Evolutionary conservation across 2,113 vertebrate species (phyloP), one percentile per base, ranked within the genome.

Genomic region (Dasypus novemcinctus): DNA sequence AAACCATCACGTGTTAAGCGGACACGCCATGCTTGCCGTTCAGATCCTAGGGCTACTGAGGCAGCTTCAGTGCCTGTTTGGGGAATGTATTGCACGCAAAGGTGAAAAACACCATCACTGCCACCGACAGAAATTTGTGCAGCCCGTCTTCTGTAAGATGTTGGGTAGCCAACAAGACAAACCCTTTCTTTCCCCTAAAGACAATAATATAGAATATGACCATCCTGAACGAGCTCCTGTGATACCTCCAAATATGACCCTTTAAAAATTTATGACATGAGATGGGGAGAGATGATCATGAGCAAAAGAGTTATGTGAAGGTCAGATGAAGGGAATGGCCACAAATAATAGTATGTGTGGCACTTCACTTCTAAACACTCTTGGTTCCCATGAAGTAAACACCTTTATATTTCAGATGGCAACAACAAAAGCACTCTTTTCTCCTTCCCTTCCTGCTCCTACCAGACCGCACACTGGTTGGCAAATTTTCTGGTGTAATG

Each of bases 321-420:
- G 87, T 96, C 96, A 94, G 84, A 59, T 23, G 71, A 52, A 96
- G 46, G 59, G 57, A 88, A 94, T 91, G 71, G 74, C 81, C 86
- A 93, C 87, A 85, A 78, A 91, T 74, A 95, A 92, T 63, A 66
- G 75, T 63, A 72, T 79, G 41, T 66, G 90, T 95, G 83, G 86
- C 54, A 86, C 57, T 27, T 38, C 23, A 36, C 66, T 85, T 95
- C 63, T 97, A 15, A 84, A 61, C 23, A 41, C 20, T 18, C 87
- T 87, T 33, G 2, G 5, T 90, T 96, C 91, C 90, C 85, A 90
- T 20, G 61, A 82, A 96, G 71, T 94, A 76, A 82, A 80, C 13
- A 68, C 69, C 94, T 81, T 46, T 96, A 54, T 74, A 85, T 93
- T 76, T 94, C 93, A 90, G 95, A 89, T 92, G 94, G 83, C 90